phyloP scores from a whole-genome alignment of 2,888 invertebrate genomes.

The Hypsopygia costalis region DNA sequence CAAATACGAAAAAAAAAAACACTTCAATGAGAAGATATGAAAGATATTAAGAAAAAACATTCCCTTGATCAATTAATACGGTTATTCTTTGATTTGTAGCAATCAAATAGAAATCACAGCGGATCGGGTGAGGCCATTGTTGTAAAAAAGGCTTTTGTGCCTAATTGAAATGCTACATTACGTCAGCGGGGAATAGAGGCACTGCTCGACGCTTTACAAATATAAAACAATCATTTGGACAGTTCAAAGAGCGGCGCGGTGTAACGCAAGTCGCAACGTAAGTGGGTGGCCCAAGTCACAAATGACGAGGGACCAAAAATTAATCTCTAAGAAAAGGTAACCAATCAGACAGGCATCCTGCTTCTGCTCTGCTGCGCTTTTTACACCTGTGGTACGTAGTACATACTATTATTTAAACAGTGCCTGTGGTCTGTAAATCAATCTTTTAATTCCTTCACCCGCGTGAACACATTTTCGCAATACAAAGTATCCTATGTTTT shows the following conservation, averaged over 20 bases:
- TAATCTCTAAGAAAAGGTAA: too few relatives aligned
- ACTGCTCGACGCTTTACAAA: constrained; percentile 68
- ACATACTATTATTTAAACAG: too few relatives aligned
- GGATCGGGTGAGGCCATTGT: constrained; percentile 45
- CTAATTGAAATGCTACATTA: constrained; percentile 75
- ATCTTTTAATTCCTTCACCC: too few relatives aligned
- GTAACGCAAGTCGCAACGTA: constrained; percentile 66
- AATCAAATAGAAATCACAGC: constrained; percentile 42
- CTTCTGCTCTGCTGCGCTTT: too few relatives aligned
- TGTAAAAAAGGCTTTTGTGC: constrained; percentile 55
- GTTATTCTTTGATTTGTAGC: constrained; percentile 35
- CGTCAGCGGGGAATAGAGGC: constrained; percentile 66
- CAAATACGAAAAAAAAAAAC: too few relatives aligned
- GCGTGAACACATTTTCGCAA: too few relatives aligned
- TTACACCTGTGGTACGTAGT: too few relatives aligned
- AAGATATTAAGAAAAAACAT: constrained; percentile 14
- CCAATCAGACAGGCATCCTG: too few relatives aligned
- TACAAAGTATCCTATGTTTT: too few relatives aligned
- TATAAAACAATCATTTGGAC: constrained; percentile 79
- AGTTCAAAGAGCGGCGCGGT: constrained; percentile 68
- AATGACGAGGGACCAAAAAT: background rate
- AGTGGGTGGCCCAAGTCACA: constrained; percentile 29
- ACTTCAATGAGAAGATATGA: constrained; percentile 1
- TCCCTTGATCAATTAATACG: constrained; percentile 28
- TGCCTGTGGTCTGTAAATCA: too few relatives aligned